Conservation (phyloP, 2,888 invertebrate genomes). For the Lumbricus terrestris region DNA sequence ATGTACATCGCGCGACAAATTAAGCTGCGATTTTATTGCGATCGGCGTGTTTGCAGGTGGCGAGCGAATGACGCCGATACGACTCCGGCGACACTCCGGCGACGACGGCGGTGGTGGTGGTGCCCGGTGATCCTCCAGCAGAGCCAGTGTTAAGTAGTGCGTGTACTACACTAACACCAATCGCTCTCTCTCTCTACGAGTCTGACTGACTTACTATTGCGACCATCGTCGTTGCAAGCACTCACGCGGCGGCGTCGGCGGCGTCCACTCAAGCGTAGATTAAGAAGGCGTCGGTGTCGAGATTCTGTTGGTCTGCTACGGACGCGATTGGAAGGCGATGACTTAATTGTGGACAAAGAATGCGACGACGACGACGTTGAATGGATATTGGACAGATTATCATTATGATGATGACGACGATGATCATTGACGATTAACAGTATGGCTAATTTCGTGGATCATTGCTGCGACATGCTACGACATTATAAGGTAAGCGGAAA, state of each 20-base stretch:
- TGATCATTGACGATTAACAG: no score
- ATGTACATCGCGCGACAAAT: neutral
- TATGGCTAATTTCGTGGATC: neutral
- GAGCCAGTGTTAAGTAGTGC: slow-evolving; percentile 3
- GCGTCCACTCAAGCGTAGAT: neutral
- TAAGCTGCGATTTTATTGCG: slow-evolving; percentile 16
- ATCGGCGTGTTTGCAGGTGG: slow-evolving; percentile 10
- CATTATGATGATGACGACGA: no score
- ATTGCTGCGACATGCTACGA: neutral
- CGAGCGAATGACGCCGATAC: neutral
- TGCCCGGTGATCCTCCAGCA: neutral
- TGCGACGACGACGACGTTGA: neutral
- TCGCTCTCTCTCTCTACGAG: no score
- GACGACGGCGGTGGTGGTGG: no score
- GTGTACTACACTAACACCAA: neutral
- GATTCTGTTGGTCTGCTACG: neutral
- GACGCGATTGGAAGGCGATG: neutral
- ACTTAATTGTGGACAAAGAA: neutral
- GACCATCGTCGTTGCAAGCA: neutral
- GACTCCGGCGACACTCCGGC: neutral
- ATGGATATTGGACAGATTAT: no score
- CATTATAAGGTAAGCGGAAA: neutral
- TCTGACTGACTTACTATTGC: neutral
- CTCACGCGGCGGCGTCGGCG: no score
- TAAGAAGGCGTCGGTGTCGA: neutral